A percentile compares a stretch with the other conserved stretches of the same genome.
Conservation (phyloP, 2,113 vertebrate genomes). For the Malurus melanocephalus region DNA sequence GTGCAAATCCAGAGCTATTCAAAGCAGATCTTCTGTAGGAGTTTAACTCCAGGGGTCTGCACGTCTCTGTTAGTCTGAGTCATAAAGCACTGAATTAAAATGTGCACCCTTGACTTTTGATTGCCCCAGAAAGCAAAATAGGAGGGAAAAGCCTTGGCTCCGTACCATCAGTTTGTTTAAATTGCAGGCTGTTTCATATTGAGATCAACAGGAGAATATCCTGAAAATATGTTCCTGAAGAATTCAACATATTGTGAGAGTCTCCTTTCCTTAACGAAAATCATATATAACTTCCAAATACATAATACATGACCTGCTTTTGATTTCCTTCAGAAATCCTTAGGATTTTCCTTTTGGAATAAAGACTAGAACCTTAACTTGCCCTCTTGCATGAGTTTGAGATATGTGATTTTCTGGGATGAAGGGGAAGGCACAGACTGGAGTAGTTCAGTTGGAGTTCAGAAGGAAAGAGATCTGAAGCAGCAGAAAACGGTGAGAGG, state of each 20-base stretch:
- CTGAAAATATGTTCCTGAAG: slow-evolving; percentile 1
- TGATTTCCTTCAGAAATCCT: slow-evolving; percentile 45
- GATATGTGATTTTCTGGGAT: not conserved
- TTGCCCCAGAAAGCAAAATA: not conserved
- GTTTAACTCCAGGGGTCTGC: not conserved
- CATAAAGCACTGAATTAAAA: not conserved
- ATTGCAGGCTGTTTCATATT: not conserved
- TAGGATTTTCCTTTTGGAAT: not conserved
- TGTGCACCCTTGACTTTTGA: not conserved
- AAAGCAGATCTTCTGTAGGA: slow-evolving; percentile 9
- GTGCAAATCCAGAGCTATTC: not conserved
- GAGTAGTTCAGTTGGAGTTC: not conserved
- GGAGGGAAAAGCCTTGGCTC: not conserved
- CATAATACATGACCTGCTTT: slow-evolving; percentile 16
- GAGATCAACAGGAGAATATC: slow-evolving; percentile 2
- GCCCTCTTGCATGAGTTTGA: not conserved
- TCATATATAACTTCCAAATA: not conserved
- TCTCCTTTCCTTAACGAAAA: not conserved
- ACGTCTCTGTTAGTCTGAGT: not conserved
- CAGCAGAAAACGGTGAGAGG: not conserved
- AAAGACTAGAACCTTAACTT: not conserved
- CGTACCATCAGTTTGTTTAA: not conserved
- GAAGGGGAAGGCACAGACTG: not conserved
- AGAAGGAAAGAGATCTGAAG: not conserved
- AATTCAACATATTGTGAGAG: not conserved